These are phyloP conservation scores for Rhombomys opimus DNA, from an alignment of 2,113 vertebrate species.

Conservation along the genomic window DNA sequence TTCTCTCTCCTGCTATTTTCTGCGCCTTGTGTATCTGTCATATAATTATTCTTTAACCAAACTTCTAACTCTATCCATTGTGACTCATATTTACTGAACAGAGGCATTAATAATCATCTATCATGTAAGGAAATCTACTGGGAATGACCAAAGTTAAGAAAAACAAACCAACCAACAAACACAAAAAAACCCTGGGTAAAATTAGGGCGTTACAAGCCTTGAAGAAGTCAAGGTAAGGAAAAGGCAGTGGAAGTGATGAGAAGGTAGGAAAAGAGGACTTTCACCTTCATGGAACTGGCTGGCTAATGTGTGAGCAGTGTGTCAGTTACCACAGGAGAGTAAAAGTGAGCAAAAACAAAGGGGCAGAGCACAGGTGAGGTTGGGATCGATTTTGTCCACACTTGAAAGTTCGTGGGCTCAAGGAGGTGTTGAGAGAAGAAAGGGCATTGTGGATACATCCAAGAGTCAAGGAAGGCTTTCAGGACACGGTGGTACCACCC, in stretches of 20 bases:
- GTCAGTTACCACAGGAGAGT: neutral
- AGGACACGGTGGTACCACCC: neutral
- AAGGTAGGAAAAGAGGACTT: neutral
- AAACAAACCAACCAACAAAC: too few species aligned
- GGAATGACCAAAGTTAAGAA: neutral
- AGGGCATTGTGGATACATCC: neutral
- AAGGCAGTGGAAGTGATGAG: neutral
- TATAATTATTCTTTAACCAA: neutral
- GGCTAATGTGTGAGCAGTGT: neutral
- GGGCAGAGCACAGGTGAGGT: fast-evolving
- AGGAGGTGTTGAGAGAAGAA: neutral
- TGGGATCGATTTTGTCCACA: neutral
- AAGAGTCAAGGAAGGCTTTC: neutral
- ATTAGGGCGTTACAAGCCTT: neutral
- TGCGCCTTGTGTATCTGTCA: too few species aligned
- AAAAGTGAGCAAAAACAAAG: neutral
- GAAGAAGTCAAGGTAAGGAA: neutral
- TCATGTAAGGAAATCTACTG: neutral
- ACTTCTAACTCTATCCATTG: neutral
- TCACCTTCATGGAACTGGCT: neutral
- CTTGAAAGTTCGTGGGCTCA: neutral
- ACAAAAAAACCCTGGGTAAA: neutral
- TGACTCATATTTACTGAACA: neutral
- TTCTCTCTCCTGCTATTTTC: neutral
- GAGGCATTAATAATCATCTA: neutral